Base-by-base conservation (phyloP, 2,888 invertebrate species). In the Caenorhabditis sp. region DNA sequence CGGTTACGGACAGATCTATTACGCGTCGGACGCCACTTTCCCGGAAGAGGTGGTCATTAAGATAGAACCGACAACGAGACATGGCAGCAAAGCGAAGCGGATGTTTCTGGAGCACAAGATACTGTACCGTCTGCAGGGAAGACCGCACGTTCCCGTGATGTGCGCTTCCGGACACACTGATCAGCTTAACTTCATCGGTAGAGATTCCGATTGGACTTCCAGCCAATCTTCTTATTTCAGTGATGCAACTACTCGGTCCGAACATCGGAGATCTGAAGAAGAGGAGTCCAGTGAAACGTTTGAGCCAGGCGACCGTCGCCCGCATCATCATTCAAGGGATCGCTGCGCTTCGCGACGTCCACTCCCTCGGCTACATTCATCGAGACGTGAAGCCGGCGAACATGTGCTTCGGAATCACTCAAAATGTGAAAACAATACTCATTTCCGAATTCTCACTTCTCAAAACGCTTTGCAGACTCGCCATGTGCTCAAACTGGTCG, bases 371-470 rank as follows among this genome's bases (percentile, higher is more conserved):
- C 22, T 85, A 76, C 43, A 55, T 85, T 17, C 85, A 85, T 62
- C 68, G 85, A 22, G 85, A 85, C 56, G 72, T 85, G 48, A 85
- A 85, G 56, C 85, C 85, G 15, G 83, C 83, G 4, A 85, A 86
- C 59, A 80, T 84, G 78, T 82, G 82, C 32, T 82, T 83, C 37
- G 83, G 83, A 35, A 46, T 83, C 26, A 80, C 81, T 9, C 79
- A 81, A 43, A 66, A 62, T 58, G 78, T n/a, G n/a, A n/a, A n/a
- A n/a, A n/a, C n/a, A n/a, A n/a, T n/a, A n/a, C n/a, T n/a, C n/a
- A n/a, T n/a, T n/a, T 84, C 15, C 37, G 63, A 27, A 46, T 15
- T 13, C 8, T n/a, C 13, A 15, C 24, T 27, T 1, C 20, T 15
- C 55, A n/a, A 24, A 6, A 13, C 17, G n/a, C 24, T 5, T 59